A percentile compares a stretch with the other conserved stretches of the same genome.
Conservation (phyloP, 2,797 vertebrate genomes). For the Phrynocephalus forsythii region DNA sequence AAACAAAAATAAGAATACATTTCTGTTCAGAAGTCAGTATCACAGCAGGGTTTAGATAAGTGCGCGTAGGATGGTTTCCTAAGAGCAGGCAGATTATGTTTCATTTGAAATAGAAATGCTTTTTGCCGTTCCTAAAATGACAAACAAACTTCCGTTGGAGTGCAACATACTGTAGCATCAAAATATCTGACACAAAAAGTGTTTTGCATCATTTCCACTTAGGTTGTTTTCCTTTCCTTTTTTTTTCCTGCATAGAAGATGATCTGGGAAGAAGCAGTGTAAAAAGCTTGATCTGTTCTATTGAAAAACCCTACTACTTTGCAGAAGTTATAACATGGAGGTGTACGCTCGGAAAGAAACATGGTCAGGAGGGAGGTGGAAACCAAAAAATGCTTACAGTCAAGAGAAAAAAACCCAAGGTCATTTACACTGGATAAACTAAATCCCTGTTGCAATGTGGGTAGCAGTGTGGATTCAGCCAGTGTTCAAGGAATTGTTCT, state of each 20-base stretch:
- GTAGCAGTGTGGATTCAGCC: constrained; percentile 91
- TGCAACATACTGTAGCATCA: background rate
- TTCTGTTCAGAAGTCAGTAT: background rate
- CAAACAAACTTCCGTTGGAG: constrained; percentile 18
- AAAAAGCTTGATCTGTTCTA: constrained; percentile 13
- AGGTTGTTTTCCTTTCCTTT: background rate
- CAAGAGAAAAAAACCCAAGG: background rate
- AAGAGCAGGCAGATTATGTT: background rate
- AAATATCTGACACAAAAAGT: constrained; percentile 26
- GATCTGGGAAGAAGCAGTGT: constrained; percentile 47
- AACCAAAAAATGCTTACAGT: constrained; percentile 47
- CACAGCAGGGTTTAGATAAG: background rate
- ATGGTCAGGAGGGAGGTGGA: background rate
- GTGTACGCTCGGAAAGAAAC: constrained; percentile 12
- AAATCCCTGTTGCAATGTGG: constrained; percentile 91
- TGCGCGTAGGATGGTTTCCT: background rate
- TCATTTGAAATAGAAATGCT: constrained; percentile 41
- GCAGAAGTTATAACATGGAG: background rate
- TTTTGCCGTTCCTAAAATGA: background rate
- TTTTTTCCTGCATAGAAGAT: constrained; percentile 28
- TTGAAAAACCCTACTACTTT: background rate
- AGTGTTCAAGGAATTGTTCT: constrained; percentile 90
- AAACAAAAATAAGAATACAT: background rate
- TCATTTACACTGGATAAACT: constrained; percentile 83
- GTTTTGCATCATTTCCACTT: constrained; percentile 12